Percentiles rank a stretch among this genome's conserved stretches.
Conservation (phyloP, 30 jellyfish, hydroid and myxozoan genomes). For the Pelagia noctiluca region DNA sequence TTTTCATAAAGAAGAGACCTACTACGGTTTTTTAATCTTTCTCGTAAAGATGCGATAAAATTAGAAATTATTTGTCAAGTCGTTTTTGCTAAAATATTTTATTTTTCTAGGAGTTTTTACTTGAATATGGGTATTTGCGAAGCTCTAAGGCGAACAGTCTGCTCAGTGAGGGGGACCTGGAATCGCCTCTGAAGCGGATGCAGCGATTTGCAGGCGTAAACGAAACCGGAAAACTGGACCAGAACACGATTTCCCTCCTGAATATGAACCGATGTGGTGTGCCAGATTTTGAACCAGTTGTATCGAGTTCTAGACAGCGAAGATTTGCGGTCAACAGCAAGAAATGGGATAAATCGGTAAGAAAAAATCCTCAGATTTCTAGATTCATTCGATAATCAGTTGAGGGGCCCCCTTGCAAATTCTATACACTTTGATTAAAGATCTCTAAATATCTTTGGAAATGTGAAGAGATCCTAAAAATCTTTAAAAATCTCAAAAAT, state of each 20-base stretch:
- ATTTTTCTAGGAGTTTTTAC: slow-evolving; percentile 58
- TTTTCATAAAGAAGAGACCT: no score
- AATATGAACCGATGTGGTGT: slow-evolving; percentile 77
- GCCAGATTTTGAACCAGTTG: slow-evolving; percentile 42
- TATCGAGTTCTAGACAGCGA: slow-evolving; percentile 10
- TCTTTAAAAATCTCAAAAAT: no score
- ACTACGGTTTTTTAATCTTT: no score
- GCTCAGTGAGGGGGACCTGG: slow-evolving; percentile 13
- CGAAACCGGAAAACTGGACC: slow-evolving; percentile 72
- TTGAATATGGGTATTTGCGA: slow-evolving; percentile 57
- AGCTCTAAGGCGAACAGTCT: slow-evolving; percentile 21
- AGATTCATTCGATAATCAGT: no score
- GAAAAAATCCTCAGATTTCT: neutral
- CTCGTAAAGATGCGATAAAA: no score
- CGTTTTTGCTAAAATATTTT: neutral
- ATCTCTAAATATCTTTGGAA: no score
- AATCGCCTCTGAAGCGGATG: slow-evolving; percentile 45
- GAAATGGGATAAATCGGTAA: slow-evolving; percentile 76
- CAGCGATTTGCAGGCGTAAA: slow-evolving; percentile 78
- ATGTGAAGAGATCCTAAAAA: no score
- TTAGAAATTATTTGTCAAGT: no score
- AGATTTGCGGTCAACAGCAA: slow-evolving; percentile 65
- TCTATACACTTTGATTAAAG: no score
- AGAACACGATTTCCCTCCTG: slow-evolving; percentile 62
- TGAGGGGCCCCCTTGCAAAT: no score